A percentile compares a stretch with the other conserved stretches of the same genome.
Conservation (phyloP, 2,888 invertebrate species). For the Hirtodrosophila cameraria region DNA sequence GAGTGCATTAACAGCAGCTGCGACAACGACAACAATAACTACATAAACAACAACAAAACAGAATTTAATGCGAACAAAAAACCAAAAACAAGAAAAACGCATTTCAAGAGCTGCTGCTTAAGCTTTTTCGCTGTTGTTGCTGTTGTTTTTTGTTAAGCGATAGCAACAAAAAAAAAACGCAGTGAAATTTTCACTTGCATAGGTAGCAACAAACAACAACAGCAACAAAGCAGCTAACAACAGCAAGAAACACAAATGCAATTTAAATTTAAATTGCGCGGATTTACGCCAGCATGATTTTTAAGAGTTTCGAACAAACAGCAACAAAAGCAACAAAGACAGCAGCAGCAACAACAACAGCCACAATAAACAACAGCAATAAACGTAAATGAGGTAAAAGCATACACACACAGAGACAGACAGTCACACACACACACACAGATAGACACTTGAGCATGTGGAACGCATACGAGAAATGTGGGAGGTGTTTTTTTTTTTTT, state of each 20-base stretch:
- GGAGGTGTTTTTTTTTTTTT: conserved; percentile 40
- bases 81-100: conserved; percentile 25
- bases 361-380: conserved; percentile 34
- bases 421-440: conserved; percentile 6
- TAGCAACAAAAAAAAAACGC: conserved; percentile 17
- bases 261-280: conserved; percentile 78
- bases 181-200: conserved; percentile 56
- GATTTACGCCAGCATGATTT: conserved; percentile 81
- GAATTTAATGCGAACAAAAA: conserved; percentile 42
- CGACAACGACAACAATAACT: conserved; percentile 24
- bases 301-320: conserved; percentile 61
- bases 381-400: conserved; percentile 62
- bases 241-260: conserved; percentile 51
- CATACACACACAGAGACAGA: conserved; percentile 23
- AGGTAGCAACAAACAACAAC: conserved; percentile 15
- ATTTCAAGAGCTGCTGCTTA: conserved; percentile 37
- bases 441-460: conserved; percentile 41
- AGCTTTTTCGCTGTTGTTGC: conserved; percentile 22
- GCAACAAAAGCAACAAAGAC: conserved; percentile 22
- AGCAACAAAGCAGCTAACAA: no score
- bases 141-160: conserved; percentile 14
- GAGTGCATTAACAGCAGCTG: conserved; percentile 58
- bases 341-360: conserved; percentile 18
- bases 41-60: conserved; percentile 33
- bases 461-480: conserved; percentile 62